Evolutionary conservation across 2,888 invertebrate species (phyloP).

Genomic region (Acleris holmiana): DNA sequence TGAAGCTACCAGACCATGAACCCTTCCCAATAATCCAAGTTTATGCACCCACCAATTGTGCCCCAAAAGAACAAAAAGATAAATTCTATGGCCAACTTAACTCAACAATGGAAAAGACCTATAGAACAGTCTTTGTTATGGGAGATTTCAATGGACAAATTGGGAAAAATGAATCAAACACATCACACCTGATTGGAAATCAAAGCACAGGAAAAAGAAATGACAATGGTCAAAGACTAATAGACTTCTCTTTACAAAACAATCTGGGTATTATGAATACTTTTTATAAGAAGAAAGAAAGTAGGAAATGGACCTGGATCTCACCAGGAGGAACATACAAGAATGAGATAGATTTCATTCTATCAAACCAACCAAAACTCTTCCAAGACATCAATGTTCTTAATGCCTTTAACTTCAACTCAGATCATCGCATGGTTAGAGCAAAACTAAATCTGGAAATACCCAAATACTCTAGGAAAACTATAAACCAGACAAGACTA

Average conservation of each 20-base stretch:
- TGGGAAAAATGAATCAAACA: no score
- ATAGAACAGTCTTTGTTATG: no score
- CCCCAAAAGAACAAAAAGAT: no score
- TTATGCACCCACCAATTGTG: no score
- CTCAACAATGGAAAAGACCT: no score
- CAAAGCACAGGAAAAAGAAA: neutral
- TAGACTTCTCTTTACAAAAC: neutral
- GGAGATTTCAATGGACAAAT: no score
- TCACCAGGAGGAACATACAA: neutral
- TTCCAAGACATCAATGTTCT: neutral
- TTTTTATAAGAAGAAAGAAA: neutral
- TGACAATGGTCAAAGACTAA: neutral
- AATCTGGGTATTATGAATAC: neutral
- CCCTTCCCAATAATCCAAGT: no score
- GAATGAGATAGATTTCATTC: neutral
- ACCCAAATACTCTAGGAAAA: no score
- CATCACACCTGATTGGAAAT: no score
- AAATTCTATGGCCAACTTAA: no score
- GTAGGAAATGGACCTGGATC: neutral
- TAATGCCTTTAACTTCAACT: neutral
- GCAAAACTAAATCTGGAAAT: neutral
- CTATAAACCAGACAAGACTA: no score
- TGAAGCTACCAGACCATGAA: no score
- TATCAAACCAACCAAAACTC: neutral
- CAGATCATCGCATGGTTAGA: neutral